Base-by-base conservation (phyloP, 1,140 invertebrate species). In the Bombus sylvicola region DNA sequence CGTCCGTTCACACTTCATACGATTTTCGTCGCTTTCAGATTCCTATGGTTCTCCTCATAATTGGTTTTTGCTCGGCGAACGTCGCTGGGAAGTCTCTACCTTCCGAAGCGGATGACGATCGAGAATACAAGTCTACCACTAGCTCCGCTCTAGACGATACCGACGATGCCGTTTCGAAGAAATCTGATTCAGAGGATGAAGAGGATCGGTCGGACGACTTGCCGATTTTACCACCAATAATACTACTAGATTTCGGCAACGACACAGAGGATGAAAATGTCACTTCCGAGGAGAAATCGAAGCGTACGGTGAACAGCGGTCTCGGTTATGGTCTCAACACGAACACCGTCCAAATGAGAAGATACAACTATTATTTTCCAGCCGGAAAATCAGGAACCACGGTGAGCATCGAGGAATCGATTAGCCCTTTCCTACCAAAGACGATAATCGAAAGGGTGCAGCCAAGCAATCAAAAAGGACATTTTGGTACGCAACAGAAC, bases 341-440 rank as follows among this genome's bases (percentile, higher is more conserved):
- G 4, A 95, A 95, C 71, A 89, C 91, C 64, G 57, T 95, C 2
- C 92, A 93, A 22, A 92, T 93, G 25, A 93, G 93, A 79, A 88
- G n/a, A 3, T 92, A 94, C 53, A 94, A 95, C 71, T 95, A 94
- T n/a, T 95, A 94, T 74, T 95, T 94, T 62, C 95, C 95, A 6
- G 87, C 88, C 25, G 94, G 94, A 4, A 95, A 95, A 74, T 90
- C 94, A 8, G 94, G 94, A 57, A 95, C 94, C 1, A 91, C 92
- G 4, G 94, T 95, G 2, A 95, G 92, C 88, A 95, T 95, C 66
- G 94, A 95, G 74, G 95, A 95, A 88, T 95, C 95, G 0, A 93
- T 95, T 39, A 95, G 92, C 64, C 95, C 95, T 0, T 95, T 95
- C 28, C 59, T 93, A 13, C 94, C 95, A 0, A 92, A 92, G 76